Evolutionary conservation across 2,113 vertebrate genomes (phyloP).

Genomic region (Engraulis encrasicolus): DNA sequence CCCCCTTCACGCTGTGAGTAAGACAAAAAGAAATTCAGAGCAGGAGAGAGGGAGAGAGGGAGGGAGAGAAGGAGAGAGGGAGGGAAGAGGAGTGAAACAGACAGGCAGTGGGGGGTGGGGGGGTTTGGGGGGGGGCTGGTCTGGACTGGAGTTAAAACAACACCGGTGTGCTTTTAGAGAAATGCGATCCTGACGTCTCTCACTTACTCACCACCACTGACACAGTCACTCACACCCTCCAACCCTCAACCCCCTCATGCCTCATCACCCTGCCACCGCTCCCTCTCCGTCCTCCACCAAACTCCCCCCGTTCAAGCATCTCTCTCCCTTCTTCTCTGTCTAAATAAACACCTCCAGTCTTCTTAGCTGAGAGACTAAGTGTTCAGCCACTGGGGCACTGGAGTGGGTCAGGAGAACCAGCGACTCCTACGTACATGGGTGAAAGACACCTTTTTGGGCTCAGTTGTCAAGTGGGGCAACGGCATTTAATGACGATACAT

Average conservation of each 20-base stretch:
- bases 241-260: too few species aligned
- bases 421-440: too few species aligned
- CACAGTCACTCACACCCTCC: background rate
- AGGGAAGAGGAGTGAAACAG: too few species aligned
- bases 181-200: conserved; percentile 64
- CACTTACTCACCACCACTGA: conserved; percentile 41
- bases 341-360: conserved; percentile 58
- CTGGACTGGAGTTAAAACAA: conserved; percentile 40
- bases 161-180: conserved; percentile 66
- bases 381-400: conserved; percentile 41
- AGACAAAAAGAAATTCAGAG: background rate
- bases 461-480: too few species aligned
- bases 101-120: too few species aligned
- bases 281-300: conserved; percentile 6
- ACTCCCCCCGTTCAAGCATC: conserved; percentile 22
- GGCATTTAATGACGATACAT: too few species aligned
- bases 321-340: conserved; percentile 32
- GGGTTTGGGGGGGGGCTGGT: too few species aligned
- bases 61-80: conserved; percentile 56
- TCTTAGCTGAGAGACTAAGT: conserved; percentile 33
- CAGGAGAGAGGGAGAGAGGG: conserved; percentile 44
- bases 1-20: conserved; percentile 21
- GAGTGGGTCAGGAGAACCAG: background rate
- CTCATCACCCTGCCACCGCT: too few species aligned
- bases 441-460: too few species aligned